These are phyloP conservation scores for Neoascia interrupta DNA, from an alignment of 2,888 invertebrate genomes.

Conservation along the genomic window DNA sequence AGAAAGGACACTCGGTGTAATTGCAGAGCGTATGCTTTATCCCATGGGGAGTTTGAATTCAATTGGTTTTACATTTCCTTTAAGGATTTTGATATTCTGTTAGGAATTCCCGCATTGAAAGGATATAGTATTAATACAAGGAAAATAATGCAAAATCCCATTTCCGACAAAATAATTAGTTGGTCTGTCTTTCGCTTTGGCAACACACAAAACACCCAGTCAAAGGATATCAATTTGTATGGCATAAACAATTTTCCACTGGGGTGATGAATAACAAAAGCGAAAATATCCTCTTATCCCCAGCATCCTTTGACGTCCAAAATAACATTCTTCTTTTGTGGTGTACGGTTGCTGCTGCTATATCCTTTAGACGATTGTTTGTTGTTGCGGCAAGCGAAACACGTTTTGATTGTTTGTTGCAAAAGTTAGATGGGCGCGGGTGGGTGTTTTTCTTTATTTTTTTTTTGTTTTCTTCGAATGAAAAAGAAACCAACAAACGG, in stretches of 20 bases:
- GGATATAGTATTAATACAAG: neutral
- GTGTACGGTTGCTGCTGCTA: conserved; percentile 18
- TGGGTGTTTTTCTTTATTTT: neutral
- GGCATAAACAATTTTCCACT: conserved; percentile 66
- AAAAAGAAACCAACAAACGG: conserved; percentile 36
- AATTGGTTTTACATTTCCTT: conserved; percentile 66
- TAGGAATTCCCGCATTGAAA: conserved; percentile 22
- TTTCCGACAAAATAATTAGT: conserved; percentile 67
- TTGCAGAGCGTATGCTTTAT: conserved; percentile 62
- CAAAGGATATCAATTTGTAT: conserved; percentile 51
- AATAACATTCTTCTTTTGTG: conserved; percentile 56
- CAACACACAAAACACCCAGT: conserved; percentile 23
- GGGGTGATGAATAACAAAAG: conserved; percentile 65
- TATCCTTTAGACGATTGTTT: conserved; percentile 48
- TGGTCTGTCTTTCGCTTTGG: neutral
- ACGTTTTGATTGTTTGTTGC: conserved; percentile 65
- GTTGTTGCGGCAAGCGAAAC: conserved; percentile 29
- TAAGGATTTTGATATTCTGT: conserved; percentile 49
- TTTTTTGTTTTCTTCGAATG: no score
- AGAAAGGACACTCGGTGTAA: conserved; percentile 45
- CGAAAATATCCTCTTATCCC: conserved; percentile 42
- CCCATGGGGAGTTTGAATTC: conserved; percentile 57
- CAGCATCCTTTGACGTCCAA: conserved; percentile 63
- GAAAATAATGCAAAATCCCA: conserved; percentile 30
- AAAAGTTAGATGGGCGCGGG: conserved; percentile 29